phyloP scores from a whole-genome alignment of 2,797 vertebrate genomes.

The Malacoraja senta region DNA sequence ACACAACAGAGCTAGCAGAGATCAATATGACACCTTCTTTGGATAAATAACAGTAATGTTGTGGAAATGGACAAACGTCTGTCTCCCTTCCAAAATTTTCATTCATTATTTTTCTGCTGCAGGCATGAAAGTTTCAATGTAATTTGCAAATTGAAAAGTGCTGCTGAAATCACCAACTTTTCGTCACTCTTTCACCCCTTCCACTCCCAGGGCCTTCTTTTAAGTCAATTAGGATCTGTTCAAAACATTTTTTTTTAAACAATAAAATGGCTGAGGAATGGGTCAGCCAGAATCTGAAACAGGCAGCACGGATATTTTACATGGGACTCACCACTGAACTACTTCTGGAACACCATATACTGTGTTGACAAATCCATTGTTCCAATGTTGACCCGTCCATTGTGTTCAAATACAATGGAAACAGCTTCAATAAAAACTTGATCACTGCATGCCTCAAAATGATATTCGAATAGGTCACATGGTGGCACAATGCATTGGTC shows the following conservation, averaged over 20 bases:
- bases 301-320: neutral
- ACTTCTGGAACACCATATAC: neutral
- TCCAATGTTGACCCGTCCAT: neutral
- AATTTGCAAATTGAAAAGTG: neutral
- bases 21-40: neutral
- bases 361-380: neutral
- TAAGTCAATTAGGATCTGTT: neutral
- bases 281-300: neutral
- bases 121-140: neutral
- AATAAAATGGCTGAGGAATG: neutral
- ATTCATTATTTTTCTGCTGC: neutral
- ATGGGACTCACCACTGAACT: neutral
- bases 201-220: neutral
- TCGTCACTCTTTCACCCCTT: too few species aligned
- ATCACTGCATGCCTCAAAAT: neutral
- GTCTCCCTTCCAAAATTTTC: neutral
- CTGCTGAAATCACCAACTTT: too few species aligned
- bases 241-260: neutral
- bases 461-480: neutral
- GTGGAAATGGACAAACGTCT: neutral
- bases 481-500: neutral
- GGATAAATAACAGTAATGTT: neutral
- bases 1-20: neutral
- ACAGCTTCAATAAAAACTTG: neutral
- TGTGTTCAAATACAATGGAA: neutral